Conservation (phyloP, 2,797 vertebrate genomes). For the Hozukius guyotensis region DNA sequence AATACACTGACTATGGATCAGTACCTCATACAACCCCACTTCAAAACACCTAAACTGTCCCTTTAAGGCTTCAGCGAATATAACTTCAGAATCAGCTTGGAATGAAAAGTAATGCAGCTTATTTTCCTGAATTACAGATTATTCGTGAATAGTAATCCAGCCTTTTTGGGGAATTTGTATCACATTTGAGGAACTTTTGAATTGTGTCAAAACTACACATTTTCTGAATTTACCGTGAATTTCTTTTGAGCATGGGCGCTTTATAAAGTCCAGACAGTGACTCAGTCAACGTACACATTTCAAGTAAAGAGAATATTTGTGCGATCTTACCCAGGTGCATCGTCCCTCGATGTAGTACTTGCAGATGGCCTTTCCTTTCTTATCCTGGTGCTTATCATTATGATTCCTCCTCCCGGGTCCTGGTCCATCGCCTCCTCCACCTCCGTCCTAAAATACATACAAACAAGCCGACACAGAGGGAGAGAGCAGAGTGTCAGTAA, state of each 20-base stretch:
- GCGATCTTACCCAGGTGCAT: constrained; percentile 91
- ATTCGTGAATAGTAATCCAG: too few relatives aligned
- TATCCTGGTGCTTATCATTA: constrained; percentile 93
- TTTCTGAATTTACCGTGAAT: neutral
- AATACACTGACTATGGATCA: too few relatives aligned
- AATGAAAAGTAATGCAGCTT: too few relatives aligned
- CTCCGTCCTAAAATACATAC: constrained; percentile 73
- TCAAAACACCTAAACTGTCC: too few relatives aligned
- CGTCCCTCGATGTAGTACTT: constrained; percentile 97
- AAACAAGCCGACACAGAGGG: neutral
- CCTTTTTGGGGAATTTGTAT: too few relatives aligned
- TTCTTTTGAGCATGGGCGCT: neutral
- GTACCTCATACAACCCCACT: too few relatives aligned
- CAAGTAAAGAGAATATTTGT: neutral
- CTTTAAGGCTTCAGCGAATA: too few relatives aligned
- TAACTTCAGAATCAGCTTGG: too few relatives aligned
- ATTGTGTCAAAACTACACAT: neutral
- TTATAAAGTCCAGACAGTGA: neutral
- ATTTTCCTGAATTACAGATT: too few relatives aligned
- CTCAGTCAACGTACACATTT: neutral
- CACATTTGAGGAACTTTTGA: neutral
- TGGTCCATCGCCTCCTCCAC: constrained; percentile 73
- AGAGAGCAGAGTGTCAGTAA: neutral
- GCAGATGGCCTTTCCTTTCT: constrained; percentile 97
- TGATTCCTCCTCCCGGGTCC: constrained; percentile 85